These are phyloP conservation scores for Caranx melampygus DNA, from an alignment of 2,113 vertebrate species.

Conservation along the genomic window DNA sequence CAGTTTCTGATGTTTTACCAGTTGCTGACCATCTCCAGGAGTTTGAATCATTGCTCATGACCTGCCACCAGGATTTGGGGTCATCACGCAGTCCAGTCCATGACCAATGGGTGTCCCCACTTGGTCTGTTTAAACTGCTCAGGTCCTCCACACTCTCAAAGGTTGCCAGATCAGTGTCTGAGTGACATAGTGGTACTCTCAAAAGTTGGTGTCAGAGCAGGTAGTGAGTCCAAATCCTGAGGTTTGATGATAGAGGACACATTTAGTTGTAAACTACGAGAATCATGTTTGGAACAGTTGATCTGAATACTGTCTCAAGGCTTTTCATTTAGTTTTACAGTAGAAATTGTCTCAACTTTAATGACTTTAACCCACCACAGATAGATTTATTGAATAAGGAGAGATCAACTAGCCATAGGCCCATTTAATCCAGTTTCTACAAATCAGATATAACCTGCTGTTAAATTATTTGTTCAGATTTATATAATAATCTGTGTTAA, in stretches of 20 bases:
- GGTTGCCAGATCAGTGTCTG: slow-evolving; percentile 2
- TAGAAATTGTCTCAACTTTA: no score
- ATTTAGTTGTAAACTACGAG: no score
- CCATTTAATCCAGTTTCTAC: no score
- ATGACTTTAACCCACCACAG: no score
- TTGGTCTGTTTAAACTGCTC: neutral
- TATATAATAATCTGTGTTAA: no score
- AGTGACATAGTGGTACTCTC: neutral
- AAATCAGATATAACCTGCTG: no score
- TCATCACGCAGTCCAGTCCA: slow-evolving; percentile 33
- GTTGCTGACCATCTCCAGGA: slow-evolving; percentile 48
- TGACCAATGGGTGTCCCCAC: neutral
- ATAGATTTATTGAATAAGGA: no score
- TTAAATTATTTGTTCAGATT: no score
- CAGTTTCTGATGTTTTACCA: neutral
- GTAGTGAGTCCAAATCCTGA: slow-evolving; percentile 21
- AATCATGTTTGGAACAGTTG: neutral
- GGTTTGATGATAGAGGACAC: neutral
- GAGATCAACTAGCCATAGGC: no score
- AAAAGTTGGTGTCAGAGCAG: neutral
- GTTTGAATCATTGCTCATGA: neutral
- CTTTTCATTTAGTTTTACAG: neutral
- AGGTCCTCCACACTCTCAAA: neutral
- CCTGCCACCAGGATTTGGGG: slow-evolving; percentile 9
- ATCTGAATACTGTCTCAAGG: neutral